Evolutionary conservation across 2,113 vertebrate genomes (phyloP), one percentile per base, ranked within the genome.

Genomic region (Oceanodroma tethys): DNA sequence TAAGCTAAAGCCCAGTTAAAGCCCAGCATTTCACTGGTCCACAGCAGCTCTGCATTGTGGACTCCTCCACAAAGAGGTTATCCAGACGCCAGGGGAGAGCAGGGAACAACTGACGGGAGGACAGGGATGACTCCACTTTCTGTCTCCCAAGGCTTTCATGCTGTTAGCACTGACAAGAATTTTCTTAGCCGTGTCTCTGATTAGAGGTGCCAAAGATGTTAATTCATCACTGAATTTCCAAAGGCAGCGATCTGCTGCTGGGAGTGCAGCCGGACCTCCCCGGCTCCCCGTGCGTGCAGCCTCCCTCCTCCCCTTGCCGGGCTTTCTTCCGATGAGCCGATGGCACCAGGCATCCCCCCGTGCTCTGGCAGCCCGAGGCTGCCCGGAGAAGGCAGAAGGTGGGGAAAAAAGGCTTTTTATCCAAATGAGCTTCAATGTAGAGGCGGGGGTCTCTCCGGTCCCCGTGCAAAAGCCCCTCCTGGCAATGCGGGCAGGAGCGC

Each of bases 201-300:
- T 42, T 13, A 70, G 59, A 32, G 47, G 26, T 53, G 40, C 27
- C 43, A 13, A 62, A 71, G 63, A 19, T 5, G 4, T 27, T 53
- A 66, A 40, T 47, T 67, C 38, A 34, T 38, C 9, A 2, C 1
- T 12, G 62, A 66, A 12, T 58, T 81, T 80, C 23, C 71, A 55
- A 50, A 88, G 27, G 60, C 43, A 55, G 63, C 16, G 25, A 22
- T 12, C 15, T 29, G 42, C 21, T 56, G 18, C 56, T 11, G 20
- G 86, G 27, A 59, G 23, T 20, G 68, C 23, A 16, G 34, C 5
- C 2, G 5, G 55, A 30, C 7, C 19, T 59, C 53, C 17, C 38
- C 2, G 3, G 38, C 29, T 72, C 78, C 20, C 7, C 1, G 1
- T 9, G 36, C 0, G 1, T 38, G 68, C 22, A 82, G 36, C 65